Percentiles rank a stretch among this genome's conserved stretches.
Conservation (phyloP, 2,888 invertebrate genomes). For the Ashinkailepas kermadecensis region DNA sequence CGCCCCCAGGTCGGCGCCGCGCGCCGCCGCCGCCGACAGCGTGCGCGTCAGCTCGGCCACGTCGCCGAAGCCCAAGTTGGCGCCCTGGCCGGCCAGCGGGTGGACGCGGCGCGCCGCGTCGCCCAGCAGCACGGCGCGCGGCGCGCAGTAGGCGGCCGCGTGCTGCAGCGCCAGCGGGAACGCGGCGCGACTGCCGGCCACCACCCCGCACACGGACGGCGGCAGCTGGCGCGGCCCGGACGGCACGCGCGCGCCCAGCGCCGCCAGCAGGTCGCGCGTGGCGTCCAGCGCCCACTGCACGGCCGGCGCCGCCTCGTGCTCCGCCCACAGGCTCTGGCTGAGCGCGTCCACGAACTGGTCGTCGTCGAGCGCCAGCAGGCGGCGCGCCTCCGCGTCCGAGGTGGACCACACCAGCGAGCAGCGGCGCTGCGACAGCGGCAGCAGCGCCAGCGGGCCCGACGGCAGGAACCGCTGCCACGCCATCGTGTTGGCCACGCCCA, state of each 20-base stretch:
- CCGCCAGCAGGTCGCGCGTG: constrained; percentile 53
- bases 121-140: constrained; percentile 75
- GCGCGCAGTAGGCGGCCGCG: constrained; percentile 72
- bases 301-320: constrained; percentile 47
- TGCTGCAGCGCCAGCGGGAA: constrained; percentile 92
- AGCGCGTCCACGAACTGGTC: constrained; percentile 79
- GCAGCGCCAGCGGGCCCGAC: constrained; percentile 80
- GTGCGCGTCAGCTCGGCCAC: constrained; percentile 62
- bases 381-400: constrained; percentile 62
- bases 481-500: constrained; percentile 62
- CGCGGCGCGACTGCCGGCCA: constrained; percentile 54
- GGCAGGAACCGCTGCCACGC: constrained; percentile 97
- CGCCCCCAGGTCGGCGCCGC: constrained; percentile 65
- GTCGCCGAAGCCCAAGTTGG: constrained; percentile 95
- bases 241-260: constrained; percentile 40
- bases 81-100: constrained; percentile 55
- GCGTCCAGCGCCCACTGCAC: constrained; percentile 62
- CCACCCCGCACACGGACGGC: constrained; percentile 57
- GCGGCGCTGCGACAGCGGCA: constrained; percentile 68
- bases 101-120: constrained; percentile 49
- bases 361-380: constrained; percentile 58
- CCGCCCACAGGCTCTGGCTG: constrained; percentile 61
- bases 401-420: constrained; percentile 96
- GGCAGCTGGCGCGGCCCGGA: constrained; percentile 55
- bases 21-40: constrained; percentile 60